Base-by-base conservation (phyloP, 2,797 vertebrate species). In the Girardinus metallicus region DNA sequence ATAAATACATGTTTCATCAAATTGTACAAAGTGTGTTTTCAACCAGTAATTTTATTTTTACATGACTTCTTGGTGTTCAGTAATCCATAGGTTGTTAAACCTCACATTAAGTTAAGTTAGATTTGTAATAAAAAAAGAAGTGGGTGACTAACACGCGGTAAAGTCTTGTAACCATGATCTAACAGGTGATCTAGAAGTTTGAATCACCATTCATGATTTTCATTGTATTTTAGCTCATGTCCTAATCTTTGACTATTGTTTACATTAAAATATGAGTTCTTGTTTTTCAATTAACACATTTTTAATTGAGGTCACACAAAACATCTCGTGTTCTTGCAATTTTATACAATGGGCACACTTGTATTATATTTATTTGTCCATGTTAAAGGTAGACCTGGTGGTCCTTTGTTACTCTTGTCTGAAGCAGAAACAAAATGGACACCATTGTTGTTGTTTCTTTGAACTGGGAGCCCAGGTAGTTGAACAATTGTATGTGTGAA, bases 391-490 rank as follows among this genome's bases (percentile, higher is more conserved):
- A 75, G 57, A 62, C 21, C 57, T 74, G 57, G 46, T n/a, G 68
- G 41, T 44, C 41, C 26, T 46, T 76, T 76, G 73, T n/a, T n/a
- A 43, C 76, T 71, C 26, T 43, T 53, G 36, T 66, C 9, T 60
- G 26, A 44, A 23, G 6, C 13, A 36, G n/a, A 10, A n/a, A 55
- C 76, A 78, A 29, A 78, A 70, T 31, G n/a, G n/a, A 18, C 47
- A 18, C 66, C n/a, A 71, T 71, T 78, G 75, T 68, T 51, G 49
- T 55, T n/a, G 34, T n/a, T 29, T 71, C 64, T 53, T 77, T 53
- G 64, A 70, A 53, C 64, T 55, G 49, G 41, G 36, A 77, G 64
- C 49, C 51, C 62, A 41, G 47, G 66, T n/a, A 55, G 66, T 26
- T 10, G 26, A 39, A 71, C 36, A 31, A 34, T 39, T 71, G 66